These are phyloP conservation scores for Macrotrachela quadricornifera DNA, from an alignment of 1,140 invertebrate species.

Conservation along the genomic window DNA sequence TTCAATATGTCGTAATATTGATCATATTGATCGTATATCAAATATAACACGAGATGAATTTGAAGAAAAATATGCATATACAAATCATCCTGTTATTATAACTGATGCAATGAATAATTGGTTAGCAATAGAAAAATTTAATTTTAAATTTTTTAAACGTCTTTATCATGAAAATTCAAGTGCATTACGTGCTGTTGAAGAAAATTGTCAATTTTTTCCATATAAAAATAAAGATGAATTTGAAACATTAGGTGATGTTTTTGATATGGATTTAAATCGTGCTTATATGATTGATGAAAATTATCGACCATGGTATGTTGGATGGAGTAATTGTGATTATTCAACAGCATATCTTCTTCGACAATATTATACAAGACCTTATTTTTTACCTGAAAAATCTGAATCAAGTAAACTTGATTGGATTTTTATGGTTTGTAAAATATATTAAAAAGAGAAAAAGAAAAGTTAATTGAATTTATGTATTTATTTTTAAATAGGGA, in stretches of 20 bases:
- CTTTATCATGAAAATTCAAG: slow-evolving; percentile 34
- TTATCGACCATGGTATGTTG: slow-evolving; percentile 58
- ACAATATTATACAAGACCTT: slow-evolving; percentile 55
- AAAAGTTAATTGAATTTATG: no score
- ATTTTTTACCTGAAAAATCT: slow-evolving; percentile 59
- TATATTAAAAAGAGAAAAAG: no score
- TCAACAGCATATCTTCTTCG: slow-evolving; percentile 49
- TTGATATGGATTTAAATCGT: slow-evolving; percentile 37
- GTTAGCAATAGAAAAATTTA: slow-evolving; percentile 46
- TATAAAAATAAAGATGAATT: slow-evolving; percentile 53
- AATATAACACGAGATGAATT: slow-evolving; percentile 44
- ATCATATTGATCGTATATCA: slow-evolving; percentile 37
- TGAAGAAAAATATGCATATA: slow-evolving; percentile 46
- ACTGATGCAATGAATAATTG: slow-evolving; percentile 52
- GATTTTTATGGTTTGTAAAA: slow-evolving; percentile 71
- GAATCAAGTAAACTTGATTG: slow-evolving; percentile 68
- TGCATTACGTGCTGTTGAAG: background rate
- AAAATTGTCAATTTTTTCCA: slow-evolving; percentile 61
- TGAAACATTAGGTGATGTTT: slow-evolving; percentile 45
- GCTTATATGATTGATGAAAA: slow-evolving; percentile 39
- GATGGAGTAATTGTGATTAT: slow-evolving; percentile 69
- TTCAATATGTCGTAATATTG: slow-evolving; percentile 43
- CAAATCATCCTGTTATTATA: slow-evolving; percentile 51
- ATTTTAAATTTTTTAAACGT: slow-evolving; percentile 51
- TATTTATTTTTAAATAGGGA: slow-evolving; percentile 17